Base-by-base conservation (phyloP, 2,797 vertebrate species). In the Malacoctenus gilli region DNA sequence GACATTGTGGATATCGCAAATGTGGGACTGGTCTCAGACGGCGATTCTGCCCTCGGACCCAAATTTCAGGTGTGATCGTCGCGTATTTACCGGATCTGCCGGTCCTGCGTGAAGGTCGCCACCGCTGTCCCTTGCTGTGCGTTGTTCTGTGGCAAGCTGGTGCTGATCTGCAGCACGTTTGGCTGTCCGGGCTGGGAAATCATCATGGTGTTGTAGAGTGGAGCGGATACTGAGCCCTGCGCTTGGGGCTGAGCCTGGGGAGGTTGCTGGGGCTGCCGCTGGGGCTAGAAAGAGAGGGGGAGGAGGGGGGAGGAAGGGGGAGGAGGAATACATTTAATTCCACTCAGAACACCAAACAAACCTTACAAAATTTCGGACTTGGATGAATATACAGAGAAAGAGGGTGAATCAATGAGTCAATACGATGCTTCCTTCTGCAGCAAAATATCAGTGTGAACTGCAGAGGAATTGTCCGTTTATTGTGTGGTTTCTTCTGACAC, bases 151-250 rank as follows among this genome's bases (percentile, higher is more conserved):
- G 94, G 91, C 81, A 96, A 55, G 60, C 89, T 94, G 53, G 94
- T 93, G 70, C 95, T 94, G 77, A 96, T 94, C 81, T 97, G 96
- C 55, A 98, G 91, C 83, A 98, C 90, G 11, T 92, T 96, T 55
- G 93, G 91, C 25, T 93, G 72, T 0, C 93, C 86, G 1, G 95
- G 94, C 86, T 98, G 96, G 18, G 95, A 95, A 69, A 98, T 97
- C 89, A 98, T 96, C 96, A 98, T 97, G 52, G 96, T 95, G 88
- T 96, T 99, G 83, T 96, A 98, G 9, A 97, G 81, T 0, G 95
- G 94, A 46, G 94, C 82, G 0, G 93, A 75, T 8, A 90, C 79
- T 1, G 91, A 81, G 51, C 81, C 75, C 39, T 90, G 91, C 15
- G 73, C 12, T 43, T 85, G 85, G 2, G 93, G 75, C 83, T 92